Conservation (phyloP, 2,888 invertebrate genomes). For the Dexiosoma caninum region DNA sequence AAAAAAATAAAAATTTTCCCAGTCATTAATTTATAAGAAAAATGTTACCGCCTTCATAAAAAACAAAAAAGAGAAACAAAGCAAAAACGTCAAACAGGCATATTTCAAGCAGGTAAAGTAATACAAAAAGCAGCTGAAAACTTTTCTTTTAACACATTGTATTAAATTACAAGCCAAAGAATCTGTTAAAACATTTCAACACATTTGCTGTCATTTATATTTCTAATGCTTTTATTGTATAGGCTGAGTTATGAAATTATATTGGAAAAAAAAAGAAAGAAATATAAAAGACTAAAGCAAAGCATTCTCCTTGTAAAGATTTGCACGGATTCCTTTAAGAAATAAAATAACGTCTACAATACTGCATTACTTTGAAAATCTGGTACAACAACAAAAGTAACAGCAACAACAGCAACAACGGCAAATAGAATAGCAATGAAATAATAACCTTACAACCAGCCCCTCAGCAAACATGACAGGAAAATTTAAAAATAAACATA, state of each 20-base stretch:
- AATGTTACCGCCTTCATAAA: background rate
- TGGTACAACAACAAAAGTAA: conserved; percentile 32
- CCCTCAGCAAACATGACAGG: conserved; percentile 25
- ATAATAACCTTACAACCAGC: conserved; percentile 57
- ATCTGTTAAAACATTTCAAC: conserved; percentile 24
- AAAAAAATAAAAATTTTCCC: conserved; percentile 33
- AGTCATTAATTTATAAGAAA: conserved; percentile 50
- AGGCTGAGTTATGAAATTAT: conserved; percentile 40
- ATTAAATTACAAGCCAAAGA: conserved; percentile 51
- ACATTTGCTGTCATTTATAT: background rate
- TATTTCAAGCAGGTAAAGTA: background rate
- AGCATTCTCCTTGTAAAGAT: background rate
- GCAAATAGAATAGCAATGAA: conserved; percentile 20
- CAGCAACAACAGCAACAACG: background rate
- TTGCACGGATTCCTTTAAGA: background rate
- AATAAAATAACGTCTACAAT: background rate
- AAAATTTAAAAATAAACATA: background rate
- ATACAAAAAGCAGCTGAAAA: background rate
- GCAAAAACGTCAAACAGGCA: background rate
- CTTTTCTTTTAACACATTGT: conserved; percentile 19
- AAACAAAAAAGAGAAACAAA: too few relatives aligned
- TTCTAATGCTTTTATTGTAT: conserved; percentile 3
- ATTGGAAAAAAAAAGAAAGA: background rate
- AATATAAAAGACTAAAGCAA: background rate
- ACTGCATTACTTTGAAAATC: conserved; percentile 20